Conservation (phyloP, 2,888 invertebrate genomes). For the Cryptophagus acutangulus region DNA sequence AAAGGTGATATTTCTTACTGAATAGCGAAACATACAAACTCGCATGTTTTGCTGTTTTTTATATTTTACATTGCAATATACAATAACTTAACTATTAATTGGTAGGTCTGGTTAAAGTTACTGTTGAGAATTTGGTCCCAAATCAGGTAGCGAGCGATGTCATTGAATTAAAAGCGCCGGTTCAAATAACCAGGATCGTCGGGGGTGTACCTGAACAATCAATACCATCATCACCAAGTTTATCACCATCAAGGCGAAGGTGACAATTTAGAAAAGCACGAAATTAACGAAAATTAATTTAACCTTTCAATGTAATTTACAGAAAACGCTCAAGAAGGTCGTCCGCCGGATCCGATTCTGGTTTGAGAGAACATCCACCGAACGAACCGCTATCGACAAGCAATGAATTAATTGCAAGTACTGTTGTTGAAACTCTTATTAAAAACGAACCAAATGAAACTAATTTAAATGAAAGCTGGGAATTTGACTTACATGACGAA, state of each 20-base stretch:
- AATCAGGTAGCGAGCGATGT: conserved; percentile 56
- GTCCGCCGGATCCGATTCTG: conserved; percentile 57
- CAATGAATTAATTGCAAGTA: conserved; percentile 49
- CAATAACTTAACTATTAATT: conserved; percentile 9
- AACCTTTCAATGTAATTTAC: conserved; percentile 19
- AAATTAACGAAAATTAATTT: neutral
- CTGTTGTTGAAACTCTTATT: no score
- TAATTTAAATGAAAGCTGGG: no score
- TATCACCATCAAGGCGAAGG: conserved; percentile 50
- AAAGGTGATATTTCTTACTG: conserved; percentile 56
- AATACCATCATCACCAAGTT: conserved; percentile 60
- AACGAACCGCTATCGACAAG: conserved; percentile 53
- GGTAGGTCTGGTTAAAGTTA: conserved; percentile 74
- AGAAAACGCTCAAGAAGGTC: conserved; percentile 62
- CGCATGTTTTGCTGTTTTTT: no score
- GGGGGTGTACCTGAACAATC: conserved; percentile 55
- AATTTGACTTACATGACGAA: conserved; percentile 47
- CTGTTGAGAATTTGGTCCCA: conserved; percentile 68
- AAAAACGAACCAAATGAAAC: no score
- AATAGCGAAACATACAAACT: no score
- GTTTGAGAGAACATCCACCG: conserved; percentile 53
- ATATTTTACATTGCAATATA: neutral
- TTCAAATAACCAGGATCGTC: conserved; percentile 55
- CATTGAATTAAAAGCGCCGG: conserved; percentile 54
- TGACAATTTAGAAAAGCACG: conserved; percentile 21